Base-by-base conservation (phyloP, 2,888 invertebrate species). In the Philonicus albiceps region DNA sequence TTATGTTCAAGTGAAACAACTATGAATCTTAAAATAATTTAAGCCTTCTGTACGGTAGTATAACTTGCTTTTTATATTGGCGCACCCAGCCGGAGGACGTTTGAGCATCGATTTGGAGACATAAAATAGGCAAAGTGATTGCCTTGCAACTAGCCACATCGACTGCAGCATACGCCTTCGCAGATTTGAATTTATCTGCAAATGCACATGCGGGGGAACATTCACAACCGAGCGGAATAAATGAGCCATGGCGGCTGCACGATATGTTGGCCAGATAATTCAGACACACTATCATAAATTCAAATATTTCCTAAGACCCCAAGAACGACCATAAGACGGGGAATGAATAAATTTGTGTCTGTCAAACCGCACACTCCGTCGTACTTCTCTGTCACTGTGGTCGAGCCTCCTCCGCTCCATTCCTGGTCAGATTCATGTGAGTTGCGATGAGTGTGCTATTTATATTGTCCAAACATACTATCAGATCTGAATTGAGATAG, bases 261-360 rank as follows among this genome's bases (percentile, higher is more conserved):
- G 74, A 74, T 74, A 74, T 34, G 74, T 74, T 74, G 74, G 34
- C 74, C 34, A 74, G 74, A 74, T 74, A 74, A 31, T 13, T 74
- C 74, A 34, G 27, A 31, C 74, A 74, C 31, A 74, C 74, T 74
- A 74, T 34, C 31, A 74, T 74, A 74, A 74, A 74, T 74, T 34
- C 31, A 74, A 74, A 74, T 74, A 74, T 74, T 74, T 74, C 34
- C 74, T 34, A 34, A 74, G 74, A 74, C 34, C 6, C 34, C 74
- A 11, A 34, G 34, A 34, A 19, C 74, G 74, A 34, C 16, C 13
- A n/a, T 31, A 74, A 74, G 31, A 34, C 74, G 74, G 34, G 74
- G 34, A 74, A 74, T 74, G 74, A 74, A 74, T 74, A 74, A 74
- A 74, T 74, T 74, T 74, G 74, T 74, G 34, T 74, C 74, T 31